Evolutionary conservation across 2,888 invertebrate genomes (phyloP).

Genomic region (Eurytoma adleriae): DNA sequence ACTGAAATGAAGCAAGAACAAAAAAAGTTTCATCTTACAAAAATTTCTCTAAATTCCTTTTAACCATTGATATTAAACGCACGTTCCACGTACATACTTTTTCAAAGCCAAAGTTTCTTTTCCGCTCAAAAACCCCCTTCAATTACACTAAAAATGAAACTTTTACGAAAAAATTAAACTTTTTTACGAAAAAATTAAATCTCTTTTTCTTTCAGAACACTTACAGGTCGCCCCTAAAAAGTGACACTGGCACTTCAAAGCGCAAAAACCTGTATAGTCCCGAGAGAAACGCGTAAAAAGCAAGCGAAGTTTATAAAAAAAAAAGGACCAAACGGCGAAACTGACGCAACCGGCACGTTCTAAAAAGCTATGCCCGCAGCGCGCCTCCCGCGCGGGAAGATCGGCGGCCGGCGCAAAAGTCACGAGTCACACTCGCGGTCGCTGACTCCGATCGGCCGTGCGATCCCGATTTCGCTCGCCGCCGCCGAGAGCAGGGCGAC

Average conservation of each 20-base stretch:
- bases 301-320: no score
- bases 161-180: no score
- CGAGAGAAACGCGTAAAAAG: no score
- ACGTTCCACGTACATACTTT: background rate
- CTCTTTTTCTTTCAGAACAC: no score
- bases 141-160: background rate
- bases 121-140: background rate
- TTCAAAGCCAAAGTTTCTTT: background rate
- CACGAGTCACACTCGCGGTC: constrained; percentile 9
- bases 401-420: background rate
- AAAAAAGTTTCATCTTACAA: background rate
- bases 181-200: no score
- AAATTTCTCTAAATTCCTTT: background rate
- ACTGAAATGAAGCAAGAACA: background rate
- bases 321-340: background rate
- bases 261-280: background rate
- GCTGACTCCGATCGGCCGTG: constrained; percentile 10
- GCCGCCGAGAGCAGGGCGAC: background rate
- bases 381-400: background rate
- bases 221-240: no score
- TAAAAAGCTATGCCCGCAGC: no score
- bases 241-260: background rate
- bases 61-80: background rate
- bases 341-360: background rate
- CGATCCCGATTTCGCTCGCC: background rate